A percentile compares a stretch with the other conserved stretches of the same genome.
Conservation (phyloP, 35 echinoderm and acorn worm genomes). For the Ophioderma brevispina region DNA sequence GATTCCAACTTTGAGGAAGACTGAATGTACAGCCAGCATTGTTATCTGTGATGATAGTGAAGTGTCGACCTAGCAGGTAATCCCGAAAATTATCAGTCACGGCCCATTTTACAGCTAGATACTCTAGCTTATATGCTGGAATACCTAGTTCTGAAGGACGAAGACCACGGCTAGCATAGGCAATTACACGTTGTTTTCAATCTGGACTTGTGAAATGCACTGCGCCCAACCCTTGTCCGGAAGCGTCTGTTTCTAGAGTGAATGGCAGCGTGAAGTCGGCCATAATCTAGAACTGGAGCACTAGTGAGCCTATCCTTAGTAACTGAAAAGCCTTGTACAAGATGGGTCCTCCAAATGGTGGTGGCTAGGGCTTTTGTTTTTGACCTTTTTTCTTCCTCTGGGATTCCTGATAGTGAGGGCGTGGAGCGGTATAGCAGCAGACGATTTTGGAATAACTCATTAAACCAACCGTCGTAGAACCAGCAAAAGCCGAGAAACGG, state of each 20-base stretch:
- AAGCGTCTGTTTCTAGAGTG: slow-evolving; percentile 49
- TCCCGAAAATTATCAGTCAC: slow-evolving; percentile 47
- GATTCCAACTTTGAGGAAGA: background rate
- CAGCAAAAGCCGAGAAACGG: too few relatives aligned
- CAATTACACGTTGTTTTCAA: slow-evolving; percentile 52
- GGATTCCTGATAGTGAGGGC: background rate
- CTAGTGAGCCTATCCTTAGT: background rate
- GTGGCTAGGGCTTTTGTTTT: too few relatives aligned
- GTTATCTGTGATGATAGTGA: slow-evolving; percentile 66
- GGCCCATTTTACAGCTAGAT: slow-evolving; percentile 48
- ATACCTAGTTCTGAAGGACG: slow-evolving; percentile 9
- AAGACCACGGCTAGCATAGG: slow-evolving; percentile 47
- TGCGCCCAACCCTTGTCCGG: background rate
- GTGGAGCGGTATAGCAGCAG: slow-evolving; percentile 12
- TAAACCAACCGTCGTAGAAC: slow-evolving; percentile 49
- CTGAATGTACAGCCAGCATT: background rate
- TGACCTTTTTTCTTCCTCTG: background rate
- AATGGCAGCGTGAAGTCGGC: slow-evolving; percentile 38
- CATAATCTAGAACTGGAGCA: slow-evolving; percentile 55
- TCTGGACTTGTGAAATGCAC: slow-evolving; percentile 23
- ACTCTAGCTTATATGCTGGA: slow-evolving; percentile 39
- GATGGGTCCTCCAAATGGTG: background rate
- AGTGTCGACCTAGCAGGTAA: slow-evolving; percentile 33
- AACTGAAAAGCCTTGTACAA: slow-evolving; percentile 8
- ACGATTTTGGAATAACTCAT: slow-evolving; percentile 64